Conservation (phyloP, 2,888 invertebrate species). For the Bombyx huttoni region DNA sequence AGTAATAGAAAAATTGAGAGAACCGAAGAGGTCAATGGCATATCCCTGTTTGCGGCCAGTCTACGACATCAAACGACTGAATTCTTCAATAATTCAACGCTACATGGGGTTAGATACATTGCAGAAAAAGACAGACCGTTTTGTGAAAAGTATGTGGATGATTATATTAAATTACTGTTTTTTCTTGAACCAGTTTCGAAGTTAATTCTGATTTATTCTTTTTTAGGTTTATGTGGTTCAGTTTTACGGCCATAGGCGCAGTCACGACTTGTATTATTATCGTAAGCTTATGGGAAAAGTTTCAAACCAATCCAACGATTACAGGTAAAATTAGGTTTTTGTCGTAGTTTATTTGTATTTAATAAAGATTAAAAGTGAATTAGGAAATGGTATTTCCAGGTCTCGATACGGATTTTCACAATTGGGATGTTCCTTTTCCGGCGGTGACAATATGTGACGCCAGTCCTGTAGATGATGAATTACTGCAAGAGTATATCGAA, state of each 20-base stretch:
- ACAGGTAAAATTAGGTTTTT: conserved; percentile 61
- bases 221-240: conserved; percentile 84
- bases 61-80: conserved; percentile 79
- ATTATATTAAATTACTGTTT: conserved; percentile 7
- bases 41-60: conserved; percentile 73
- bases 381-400: conserved; percentile 35
- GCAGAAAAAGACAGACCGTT: conserved; percentile 82
- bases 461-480: conserved; percentile 65
- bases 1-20: conserved; percentile 19
- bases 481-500: conserved; percentile 51
- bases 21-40: conserved; percentile 28
- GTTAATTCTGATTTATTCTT: background rate
- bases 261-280: conserved; percentile 82
- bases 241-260: conserved; percentile 78
- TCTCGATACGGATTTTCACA: conserved; percentile 85
- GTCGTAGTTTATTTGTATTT: background rate
- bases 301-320: conserved; percentile 87
- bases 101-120: conserved; percentile 85
- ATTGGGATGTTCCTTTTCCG: conserved; percentile 84
- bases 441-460: conserved; percentile 77
- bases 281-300: conserved; percentile 84
- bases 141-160: conserved; percentile 77
- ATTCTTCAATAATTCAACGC: conserved; percentile 82
- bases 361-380: background rate
- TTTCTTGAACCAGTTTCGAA: background rate